Conservation (phyloP, 2,888 invertebrate species). For the Hemaris fuciformis region DNA sequence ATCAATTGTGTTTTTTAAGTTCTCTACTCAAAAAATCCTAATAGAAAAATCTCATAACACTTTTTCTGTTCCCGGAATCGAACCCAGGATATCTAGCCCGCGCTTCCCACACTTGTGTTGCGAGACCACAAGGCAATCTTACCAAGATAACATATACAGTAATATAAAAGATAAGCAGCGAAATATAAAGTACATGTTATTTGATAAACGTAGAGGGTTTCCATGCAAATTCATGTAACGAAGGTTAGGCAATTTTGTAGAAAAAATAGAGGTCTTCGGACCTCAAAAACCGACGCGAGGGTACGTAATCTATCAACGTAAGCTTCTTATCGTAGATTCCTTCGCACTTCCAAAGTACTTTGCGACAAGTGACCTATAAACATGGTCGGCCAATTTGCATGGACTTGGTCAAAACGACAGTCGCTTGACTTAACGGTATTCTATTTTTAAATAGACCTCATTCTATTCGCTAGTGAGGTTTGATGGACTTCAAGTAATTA, state of each 20-base stretch:
- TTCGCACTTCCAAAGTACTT: background rate
- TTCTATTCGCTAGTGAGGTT: too few relatives aligned
- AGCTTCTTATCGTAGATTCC: slow-evolving; percentile 14
- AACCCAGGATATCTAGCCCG: too few relatives aligned
- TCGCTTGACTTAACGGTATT: too few relatives aligned
- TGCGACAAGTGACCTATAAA: background rate
- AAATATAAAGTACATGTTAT: background rate
- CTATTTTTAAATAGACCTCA: too few relatives aligned
- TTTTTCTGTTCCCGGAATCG: too few relatives aligned
- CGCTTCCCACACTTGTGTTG: too few relatives aligned
- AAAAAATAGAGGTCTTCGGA: background rate
- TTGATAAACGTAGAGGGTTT: background rate
- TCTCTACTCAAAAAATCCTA: too few relatives aligned
- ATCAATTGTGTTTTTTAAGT: too few relatives aligned
- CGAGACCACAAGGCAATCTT: too few relatives aligned
- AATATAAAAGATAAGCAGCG: background rate
- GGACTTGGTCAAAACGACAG: background rate
- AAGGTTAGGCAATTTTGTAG: background rate
- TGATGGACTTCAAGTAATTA: too few relatives aligned
- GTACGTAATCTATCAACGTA: slow-evolving; percentile 15
- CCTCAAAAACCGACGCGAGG: slow-evolving; percentile 6
- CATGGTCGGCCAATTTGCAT: background rate
- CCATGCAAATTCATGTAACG: background rate
- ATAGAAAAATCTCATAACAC: too few relatives aligned
- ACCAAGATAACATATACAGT: background rate